These are phyloP conservation scores for Microcebus murinus DNA, from an alignment of 2,113 vertebrate genomes.

Conservation along the genomic window DNA sequence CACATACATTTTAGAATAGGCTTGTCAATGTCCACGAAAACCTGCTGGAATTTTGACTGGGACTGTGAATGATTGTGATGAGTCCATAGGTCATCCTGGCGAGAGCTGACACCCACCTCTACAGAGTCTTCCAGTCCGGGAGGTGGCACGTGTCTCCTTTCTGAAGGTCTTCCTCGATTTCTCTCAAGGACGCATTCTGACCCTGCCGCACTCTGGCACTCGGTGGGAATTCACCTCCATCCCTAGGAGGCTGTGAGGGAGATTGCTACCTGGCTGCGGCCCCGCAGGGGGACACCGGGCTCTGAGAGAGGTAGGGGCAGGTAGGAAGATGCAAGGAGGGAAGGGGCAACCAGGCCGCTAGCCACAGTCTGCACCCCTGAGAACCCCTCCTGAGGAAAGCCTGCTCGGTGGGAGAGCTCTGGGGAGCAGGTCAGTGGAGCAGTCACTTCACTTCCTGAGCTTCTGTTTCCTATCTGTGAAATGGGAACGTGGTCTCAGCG, in stretches of 20 bases:
- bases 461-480: background rate
- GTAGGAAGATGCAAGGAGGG: background rate
- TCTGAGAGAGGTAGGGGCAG: background rate
- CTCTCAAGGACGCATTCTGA: background rate
- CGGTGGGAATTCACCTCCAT: background rate
- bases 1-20: background rate
- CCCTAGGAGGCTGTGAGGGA: background rate
- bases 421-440: background rate
- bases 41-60: background rate
- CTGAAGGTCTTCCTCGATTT: background rate
- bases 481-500: background rate
- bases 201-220: background rate
- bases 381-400: background rate
- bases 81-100: background rate
- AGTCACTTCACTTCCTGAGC: background rate
- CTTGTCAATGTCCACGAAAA: background rate
- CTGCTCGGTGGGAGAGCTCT: background rate
- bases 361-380: fast-evolving
- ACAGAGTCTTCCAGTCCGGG: background rate
- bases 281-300: background rate
- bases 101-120: background rate
- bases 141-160: background rate
- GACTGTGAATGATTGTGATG: background rate
- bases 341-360: background rate
- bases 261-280: background rate